Conservation (phyloP, 2,113 vertebrate genomes). For the Pogona vitticeps region DNA sequence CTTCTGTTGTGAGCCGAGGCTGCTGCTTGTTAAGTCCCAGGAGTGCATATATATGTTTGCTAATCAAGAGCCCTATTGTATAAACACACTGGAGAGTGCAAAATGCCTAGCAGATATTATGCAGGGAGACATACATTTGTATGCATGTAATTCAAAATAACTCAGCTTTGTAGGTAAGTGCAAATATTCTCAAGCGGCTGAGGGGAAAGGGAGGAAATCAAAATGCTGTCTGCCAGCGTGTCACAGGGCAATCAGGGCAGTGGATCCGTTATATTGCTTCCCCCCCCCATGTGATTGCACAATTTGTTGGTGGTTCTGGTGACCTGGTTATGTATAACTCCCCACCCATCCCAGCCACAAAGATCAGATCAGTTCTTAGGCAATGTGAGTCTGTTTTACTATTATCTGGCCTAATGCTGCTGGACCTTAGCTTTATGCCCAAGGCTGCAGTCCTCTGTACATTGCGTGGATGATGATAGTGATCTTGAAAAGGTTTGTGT, state of each 20-base stretch:
- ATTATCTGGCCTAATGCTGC: neutral
- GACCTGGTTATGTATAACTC: neutral
- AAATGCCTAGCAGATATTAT: neutral
- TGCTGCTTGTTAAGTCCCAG: neutral
- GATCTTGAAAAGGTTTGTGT: neutral
- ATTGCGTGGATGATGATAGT: neutral
- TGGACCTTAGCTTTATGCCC: too few species aligned
- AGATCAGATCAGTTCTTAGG: too few species aligned
- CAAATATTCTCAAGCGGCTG: neutral
- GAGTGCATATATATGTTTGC: neutral
- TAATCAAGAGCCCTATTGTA: neutral
- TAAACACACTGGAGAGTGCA: neutral
- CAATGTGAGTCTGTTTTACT: fast-evolving
- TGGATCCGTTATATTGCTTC: neutral
- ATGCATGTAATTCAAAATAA: neutral
- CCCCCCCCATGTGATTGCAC: too few species aligned
- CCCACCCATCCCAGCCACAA: neutral
- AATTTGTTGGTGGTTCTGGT: neutral
- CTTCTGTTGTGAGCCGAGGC: neutral
- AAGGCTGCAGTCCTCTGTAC: too few species aligned
- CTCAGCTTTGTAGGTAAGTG: slow-evolving; percentile 6
- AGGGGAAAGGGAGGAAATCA: slow-evolving; percentile 10
- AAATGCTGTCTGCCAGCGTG: neutral
- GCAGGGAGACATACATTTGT: neutral
- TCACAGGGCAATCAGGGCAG: neutral